These are phyloP conservation scores for Thymelicus lineola DNA, from an alignment of 2,888 invertebrate genomes.

Conservation along the genomic window DNA sequence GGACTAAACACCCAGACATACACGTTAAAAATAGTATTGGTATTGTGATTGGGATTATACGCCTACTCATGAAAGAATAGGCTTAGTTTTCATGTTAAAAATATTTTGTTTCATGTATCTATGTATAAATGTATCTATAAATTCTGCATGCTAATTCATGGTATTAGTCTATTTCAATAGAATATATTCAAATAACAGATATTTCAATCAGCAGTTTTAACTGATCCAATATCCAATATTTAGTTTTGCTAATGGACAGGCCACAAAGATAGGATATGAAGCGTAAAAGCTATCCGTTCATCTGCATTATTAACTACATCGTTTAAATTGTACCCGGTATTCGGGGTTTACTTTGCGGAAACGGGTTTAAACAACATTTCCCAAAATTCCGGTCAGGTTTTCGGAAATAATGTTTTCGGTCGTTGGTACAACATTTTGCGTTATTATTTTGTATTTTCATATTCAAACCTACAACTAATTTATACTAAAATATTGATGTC, in stretches of 20 bases:
- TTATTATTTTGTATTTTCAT: too few species aligned
- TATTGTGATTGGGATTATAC: too few species aligned
- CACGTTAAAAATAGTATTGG: too few species aligned
- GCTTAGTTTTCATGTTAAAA: too few species aligned
- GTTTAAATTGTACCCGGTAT: constrained; percentile 28
- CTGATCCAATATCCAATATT: constrained; percentile 36
- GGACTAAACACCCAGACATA: too few species aligned
- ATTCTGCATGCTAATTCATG: background rate
- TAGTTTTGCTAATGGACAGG: constrained; percentile 35
- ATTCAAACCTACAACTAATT: too few species aligned
- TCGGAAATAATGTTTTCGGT: background rate
- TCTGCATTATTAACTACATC: constrained; percentile 33
- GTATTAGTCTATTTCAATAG: constrained; percentile 4
- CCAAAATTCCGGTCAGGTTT: background rate
- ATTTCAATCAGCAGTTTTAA: constrained; percentile 27
- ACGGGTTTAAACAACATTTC: constrained; percentile 1
- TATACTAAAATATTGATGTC: too few species aligned
- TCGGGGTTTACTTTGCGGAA: constrained; percentile 27
- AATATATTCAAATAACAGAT: constrained; percentile 21
- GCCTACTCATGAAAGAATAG: too few species aligned
- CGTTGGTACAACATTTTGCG: background rate
- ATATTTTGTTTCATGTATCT: too few species aligned
- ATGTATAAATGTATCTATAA: too few species aligned
- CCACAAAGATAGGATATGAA: constrained; percentile 33
- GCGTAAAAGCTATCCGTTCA: constrained; percentile 35